Evolutionary conservation across 2,888 invertebrate species (phyloP).

Genomic region (Acleris cristana): DNA sequence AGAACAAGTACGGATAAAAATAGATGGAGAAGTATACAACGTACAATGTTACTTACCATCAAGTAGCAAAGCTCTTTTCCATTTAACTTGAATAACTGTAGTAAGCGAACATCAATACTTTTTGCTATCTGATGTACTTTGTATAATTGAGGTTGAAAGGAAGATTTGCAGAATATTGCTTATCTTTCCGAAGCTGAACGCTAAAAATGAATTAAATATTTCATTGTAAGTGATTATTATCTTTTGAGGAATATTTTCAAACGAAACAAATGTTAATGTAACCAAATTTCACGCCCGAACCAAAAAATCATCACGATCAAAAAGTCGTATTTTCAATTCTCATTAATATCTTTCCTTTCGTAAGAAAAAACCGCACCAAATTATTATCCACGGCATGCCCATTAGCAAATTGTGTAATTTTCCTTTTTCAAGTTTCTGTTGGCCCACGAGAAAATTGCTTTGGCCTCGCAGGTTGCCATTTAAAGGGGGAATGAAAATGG

Average conservation of each 20-base stretch:
- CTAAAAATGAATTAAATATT: too few species aligned
- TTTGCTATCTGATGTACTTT: too few species aligned
- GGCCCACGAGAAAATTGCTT: constrained; percentile 74
- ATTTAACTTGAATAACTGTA: too few species aligned
- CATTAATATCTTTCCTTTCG: constrained; percentile 61
- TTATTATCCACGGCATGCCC: constrained; percentile 69
- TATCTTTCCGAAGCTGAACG: too few species aligned
- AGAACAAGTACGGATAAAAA: too few species aligned
- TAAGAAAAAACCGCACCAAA: constrained; percentile 67
- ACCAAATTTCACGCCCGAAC: neutral
- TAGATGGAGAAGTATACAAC: too few species aligned
- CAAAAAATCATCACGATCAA: constrained; percentile 29
- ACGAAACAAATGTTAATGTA: neutral
- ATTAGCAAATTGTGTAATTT: constrained; percentile 82
- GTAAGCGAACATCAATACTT: too few species aligned
- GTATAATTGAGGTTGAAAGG: too few species aligned
- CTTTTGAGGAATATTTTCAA: neutral
- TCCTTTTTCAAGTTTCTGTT: constrained; percentile 78
- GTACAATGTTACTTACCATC: too few species aligned
- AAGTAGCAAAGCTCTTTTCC: too few species aligned
- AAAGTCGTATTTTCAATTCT: constrained; percentile 55
- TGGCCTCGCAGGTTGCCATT: constrained; percentile 71
- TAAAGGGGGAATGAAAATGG: constrained; percentile 64
- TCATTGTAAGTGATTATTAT: too few species aligned
- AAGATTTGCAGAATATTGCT: too few species aligned